Evolutionary conservation across 2,113 vertebrate genomes (phyloP), one percentile per base, ranked within the genome.

Genomic region (Chaenocephalus aceratus): DNA sequence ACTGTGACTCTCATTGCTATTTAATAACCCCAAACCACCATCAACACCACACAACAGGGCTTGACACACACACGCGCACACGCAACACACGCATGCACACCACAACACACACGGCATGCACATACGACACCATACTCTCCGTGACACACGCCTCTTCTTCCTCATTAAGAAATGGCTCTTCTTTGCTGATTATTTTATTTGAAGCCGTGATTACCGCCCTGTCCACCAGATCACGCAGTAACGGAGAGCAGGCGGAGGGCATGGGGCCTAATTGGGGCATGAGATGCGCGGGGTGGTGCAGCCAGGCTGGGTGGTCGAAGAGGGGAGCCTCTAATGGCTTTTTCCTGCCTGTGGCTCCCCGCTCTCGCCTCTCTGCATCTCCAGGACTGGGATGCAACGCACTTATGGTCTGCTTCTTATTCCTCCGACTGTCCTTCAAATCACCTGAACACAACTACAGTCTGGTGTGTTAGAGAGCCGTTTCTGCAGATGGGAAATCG

Each of bases 151-250:
- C 96, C 95, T 96, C 95, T 95, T 97, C 96, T 93, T 95, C 96
- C 96, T 97, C 96, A 97, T 99, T 98, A 99, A 97, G 95, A 99
- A 99, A 99, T 98, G 95, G 97, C 96, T 97, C 97, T 98, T 98
- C 97, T 99, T 97, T 96, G 97, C 97, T 98, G 97, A 99, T 99
- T 99, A 99, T 99, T 99, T 98, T 99, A 98, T 99, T 99, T 99
- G 96, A 96, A 95, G 95, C 96, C 95, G 96, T 99, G 98, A 99
- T 99, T 97, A 98, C 97, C 96, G 96, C 96, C 96, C 96, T 95
- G 97, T 96, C 95, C 96, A 95, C 96, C 96, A 96, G 96, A 97
- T 98, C 97, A 98, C 96, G 97, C 96, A 96, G 96, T 96, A 95
- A 96, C 96, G 96, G 96, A 94, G 96, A 97, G 93, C 96, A 97